phyloP scores from a whole-genome alignment of 2,888 invertebrate genomes.

The Geophilus truncorum region DNA sequence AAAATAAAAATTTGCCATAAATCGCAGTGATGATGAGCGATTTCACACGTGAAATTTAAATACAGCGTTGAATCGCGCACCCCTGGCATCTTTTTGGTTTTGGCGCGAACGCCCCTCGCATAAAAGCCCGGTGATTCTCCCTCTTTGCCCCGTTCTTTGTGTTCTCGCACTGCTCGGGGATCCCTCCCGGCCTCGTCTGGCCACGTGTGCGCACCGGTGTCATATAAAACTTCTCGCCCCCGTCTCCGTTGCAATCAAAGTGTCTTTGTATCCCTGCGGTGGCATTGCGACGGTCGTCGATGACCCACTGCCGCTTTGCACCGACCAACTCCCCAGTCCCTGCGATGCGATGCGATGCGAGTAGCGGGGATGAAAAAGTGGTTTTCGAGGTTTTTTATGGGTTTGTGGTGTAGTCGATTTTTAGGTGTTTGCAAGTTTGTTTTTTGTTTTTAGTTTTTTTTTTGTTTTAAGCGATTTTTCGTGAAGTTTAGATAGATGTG shows the following conservation, averaged over 20 bases:
- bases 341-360: too few relatives aligned
- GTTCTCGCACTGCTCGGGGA: neutral
- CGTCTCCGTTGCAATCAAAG: conserved; percentile 28
- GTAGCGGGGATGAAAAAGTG: too few relatives aligned
- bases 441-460: neutral
- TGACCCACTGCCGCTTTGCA: neutral
- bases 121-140: neutral
- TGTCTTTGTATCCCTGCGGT: conserved; percentile 32
- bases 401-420: too few relatives aligned
- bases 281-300: neutral
- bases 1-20: neutral
- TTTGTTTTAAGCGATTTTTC: too few relatives aligned
- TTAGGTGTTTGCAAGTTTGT: neutral
- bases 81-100: neutral
- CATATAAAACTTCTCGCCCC: conserved; percentile 31
- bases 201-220: conserved; percentile 33
- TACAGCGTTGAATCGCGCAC: too few relatives aligned
- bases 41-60: neutral
- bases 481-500: too few relatives aligned
- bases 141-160: conserved; percentile 1
- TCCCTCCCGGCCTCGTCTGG: conserved; percentile 27
- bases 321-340: neutral
- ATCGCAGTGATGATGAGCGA: neutral
- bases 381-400: too few relatives aligned
- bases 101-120: neutral